Conservation (phyloP, 2,797 vertebrate species). For the Gymnocypris eckloni region DNA sequence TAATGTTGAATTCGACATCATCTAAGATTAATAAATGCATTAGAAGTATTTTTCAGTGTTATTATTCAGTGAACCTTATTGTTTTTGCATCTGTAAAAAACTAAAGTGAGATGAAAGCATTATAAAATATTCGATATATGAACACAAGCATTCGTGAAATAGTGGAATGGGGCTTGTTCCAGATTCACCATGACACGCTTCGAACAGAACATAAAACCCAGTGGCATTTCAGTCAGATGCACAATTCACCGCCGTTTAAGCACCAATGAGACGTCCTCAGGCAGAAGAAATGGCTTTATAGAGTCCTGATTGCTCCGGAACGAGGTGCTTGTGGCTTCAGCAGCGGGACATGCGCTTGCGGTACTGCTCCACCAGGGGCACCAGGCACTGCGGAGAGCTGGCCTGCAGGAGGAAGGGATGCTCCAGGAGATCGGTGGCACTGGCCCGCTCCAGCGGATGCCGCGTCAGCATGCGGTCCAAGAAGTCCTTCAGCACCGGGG, state of each 20-base stretch:
- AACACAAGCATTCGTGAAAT: not conserved
- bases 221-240: constrained; percentile 5
- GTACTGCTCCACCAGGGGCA: constrained; percentile 95
- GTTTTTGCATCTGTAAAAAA: not conserved
- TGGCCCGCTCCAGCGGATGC: constrained; percentile 91
- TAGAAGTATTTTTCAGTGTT: not conserved
- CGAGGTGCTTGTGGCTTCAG: constrained; percentile 72
- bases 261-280: constrained; percentile 1
- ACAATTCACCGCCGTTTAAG: constrained; percentile 9
- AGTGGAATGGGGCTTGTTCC: not conserved
- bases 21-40: not conserved
- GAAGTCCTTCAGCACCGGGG: constrained; percentile 94
- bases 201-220: constrained; percentile 10
- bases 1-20: not conserved
- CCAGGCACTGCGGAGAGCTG: constrained; percentile 94
- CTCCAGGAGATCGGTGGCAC: constrained; percentile 92
- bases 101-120: not conserved
- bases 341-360: constrained; percentile 95
- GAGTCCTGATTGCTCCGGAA: not conserved
- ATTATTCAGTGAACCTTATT: not conserved
- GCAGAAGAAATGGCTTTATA: not conserved
- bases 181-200: constrained; percentile 19
- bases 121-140: not conserved
- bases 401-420: constrained; percentile 97
- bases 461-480: constrained; percentile 94